Percentiles rank a stretch among this genome's conserved stretches.
phyloP scores from a whole-genome alignment of 35 echinoderm and acorn worm genomes.

The Amphiura filiformis region DNA sequence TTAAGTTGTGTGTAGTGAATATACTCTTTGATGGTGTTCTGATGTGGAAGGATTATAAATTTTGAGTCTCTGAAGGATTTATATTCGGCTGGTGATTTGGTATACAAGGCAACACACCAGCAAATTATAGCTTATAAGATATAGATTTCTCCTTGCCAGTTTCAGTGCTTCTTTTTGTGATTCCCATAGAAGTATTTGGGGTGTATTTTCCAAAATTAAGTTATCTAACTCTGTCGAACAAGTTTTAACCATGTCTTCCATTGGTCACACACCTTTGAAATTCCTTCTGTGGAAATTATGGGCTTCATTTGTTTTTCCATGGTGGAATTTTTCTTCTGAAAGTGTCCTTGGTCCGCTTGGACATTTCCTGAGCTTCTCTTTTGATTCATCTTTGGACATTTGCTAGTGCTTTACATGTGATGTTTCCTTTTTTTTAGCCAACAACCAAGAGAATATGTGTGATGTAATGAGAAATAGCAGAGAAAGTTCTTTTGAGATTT shows the following conservation, averaged over 20 bases:
- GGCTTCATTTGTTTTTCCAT: not conserved
- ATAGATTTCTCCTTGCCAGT: not conserved
- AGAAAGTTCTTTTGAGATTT: too few relatives aligned
- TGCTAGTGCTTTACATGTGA: too few relatives aligned
- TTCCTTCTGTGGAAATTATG: too few relatives aligned
- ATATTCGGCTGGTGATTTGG: not conserved
- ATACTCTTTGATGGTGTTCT: not conserved
- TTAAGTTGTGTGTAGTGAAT: not conserved
- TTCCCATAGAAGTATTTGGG: not conserved
- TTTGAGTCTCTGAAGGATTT: not conserved
- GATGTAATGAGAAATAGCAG: too few relatives aligned
- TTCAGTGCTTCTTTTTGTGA: not conserved
- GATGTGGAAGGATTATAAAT: not conserved
- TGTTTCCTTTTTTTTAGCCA: too few relatives aligned
- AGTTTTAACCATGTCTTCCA: not conserved
- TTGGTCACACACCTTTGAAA: not conserved
- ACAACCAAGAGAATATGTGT: too few relatives aligned
- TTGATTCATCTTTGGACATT: too few relatives aligned
- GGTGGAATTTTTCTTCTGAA: not conserved
- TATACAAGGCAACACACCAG: not conserved
- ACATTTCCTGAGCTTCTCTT: too few relatives aligned
- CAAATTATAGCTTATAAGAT: not conserved
- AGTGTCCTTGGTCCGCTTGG: not conserved
- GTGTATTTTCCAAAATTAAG: not conserved
- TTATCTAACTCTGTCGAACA: not conserved